These are phyloP conservation scores for Eilema caniola DNA, from an alignment of 2,888 invertebrate species.

Conservation along the genomic window DNA sequence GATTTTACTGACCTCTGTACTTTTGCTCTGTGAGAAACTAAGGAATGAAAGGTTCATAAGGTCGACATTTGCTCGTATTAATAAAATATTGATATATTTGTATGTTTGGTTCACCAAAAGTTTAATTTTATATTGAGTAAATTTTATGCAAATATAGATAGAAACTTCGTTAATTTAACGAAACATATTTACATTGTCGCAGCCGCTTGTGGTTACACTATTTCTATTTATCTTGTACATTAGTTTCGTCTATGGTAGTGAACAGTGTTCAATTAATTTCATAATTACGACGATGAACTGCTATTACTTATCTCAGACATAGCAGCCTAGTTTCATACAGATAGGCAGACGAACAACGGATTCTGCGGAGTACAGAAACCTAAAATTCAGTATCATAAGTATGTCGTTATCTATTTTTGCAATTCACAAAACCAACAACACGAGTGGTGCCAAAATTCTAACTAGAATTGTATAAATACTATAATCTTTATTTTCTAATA, in stretches of 20 bases:
- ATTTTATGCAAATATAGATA: background rate
- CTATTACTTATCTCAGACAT: too few relatives aligned
- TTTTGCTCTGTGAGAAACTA: slow-evolving; percentile 36
- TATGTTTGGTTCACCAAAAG: background rate
- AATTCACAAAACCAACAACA: background rate
- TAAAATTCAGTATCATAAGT: background rate
- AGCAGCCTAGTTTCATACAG: too few relatives aligned
- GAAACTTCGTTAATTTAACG: background rate
- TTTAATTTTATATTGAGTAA: background rate
- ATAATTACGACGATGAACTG: too few relatives aligned
- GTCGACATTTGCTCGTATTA: slow-evolving; percentile 15
- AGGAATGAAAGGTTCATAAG: slow-evolving; percentile 19
- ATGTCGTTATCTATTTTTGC: background rate
- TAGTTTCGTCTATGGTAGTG: background rate
- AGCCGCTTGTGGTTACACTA: background rate
- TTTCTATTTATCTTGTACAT: background rate
- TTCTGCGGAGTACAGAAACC: too few relatives aligned
- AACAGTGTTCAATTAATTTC: background rate
- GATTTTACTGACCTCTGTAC: slow-evolving; percentile 26
- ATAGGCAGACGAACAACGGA: too few relatives aligned
- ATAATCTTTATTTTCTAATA: slow-evolving; percentile 15
- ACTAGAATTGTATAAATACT: background rate
- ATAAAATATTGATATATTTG: background rate
- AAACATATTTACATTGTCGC: background rate
- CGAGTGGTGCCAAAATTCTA: background rate